phyloP scores from a whole-genome alignment of 1,140 invertebrate species.

The Stenopsyche tienmushanensis region DNA sequence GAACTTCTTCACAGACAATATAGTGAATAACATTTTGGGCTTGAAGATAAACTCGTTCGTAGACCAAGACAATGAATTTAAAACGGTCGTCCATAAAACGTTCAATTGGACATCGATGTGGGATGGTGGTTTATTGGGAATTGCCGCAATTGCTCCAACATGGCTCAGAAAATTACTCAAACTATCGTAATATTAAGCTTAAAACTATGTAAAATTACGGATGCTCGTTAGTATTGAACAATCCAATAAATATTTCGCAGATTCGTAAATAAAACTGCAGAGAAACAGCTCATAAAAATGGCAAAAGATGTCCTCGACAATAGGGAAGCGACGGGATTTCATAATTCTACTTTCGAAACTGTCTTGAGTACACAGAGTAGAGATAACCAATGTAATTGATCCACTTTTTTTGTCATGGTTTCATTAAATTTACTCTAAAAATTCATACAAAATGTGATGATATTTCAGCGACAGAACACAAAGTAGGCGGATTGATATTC shows the following conservation, averaged over 20 bases:
- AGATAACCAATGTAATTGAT: not conserved
- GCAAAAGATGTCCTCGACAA: constrained; percentile 20
- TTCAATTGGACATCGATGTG: too few relatives aligned
- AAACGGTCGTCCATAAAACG: too few relatives aligned
- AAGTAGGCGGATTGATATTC: constrained; percentile 29
- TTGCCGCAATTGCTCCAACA: constrained; percentile 28
- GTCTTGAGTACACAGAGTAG: constrained; percentile 12
- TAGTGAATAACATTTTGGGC: constrained; percentile 13
- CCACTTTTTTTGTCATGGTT: constrained; percentile 2
- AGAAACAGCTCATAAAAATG: constrained; percentile 16
- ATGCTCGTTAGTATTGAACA: too few relatives aligned
- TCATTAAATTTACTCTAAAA: not conserved
- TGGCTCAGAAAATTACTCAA: constrained; percentile 17
- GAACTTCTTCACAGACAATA: not conserved
- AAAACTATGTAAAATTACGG: not conserved
- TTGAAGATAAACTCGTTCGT: constrained; percentile 29
- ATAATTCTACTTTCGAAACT: constrained; percentile 28
- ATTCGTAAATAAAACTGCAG: constrained; percentile 17
- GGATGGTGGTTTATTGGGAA: too few relatives aligned
- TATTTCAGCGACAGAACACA: not conserved
- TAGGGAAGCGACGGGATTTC: constrained; percentile 22
- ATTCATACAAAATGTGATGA: not conserved
- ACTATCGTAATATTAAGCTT: constrained; percentile 19
- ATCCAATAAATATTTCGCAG: too few relatives aligned
- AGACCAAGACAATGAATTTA: constrained; percentile 30